Evolutionary conservation across 2,113 vertebrate genomes (phyloP), one percentile per base, ranked within the genome.

Genomic region (Rhipidura dahli): DNA sequence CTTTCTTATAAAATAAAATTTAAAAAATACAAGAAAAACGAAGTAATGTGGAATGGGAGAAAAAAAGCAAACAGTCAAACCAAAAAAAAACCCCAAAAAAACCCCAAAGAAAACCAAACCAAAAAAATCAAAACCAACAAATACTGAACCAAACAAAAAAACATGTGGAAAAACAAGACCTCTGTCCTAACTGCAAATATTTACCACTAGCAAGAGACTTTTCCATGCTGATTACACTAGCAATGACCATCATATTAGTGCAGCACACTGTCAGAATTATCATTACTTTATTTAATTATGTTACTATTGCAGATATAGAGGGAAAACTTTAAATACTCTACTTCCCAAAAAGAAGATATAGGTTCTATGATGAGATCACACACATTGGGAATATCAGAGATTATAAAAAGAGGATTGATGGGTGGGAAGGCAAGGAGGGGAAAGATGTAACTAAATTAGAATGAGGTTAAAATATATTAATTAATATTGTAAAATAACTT

Each of bases 221-320:
- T 54, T 71, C 50, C 39, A 50, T 59, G 70, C 51, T 83, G 78
- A 89, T 83, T 73, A 78, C 20, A 39, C 27, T 15, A 73, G 37
- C 21, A 77, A n/a, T 56, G 28, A 50, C 68, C 83, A 88, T 71
- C 50, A 50, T 20, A 70, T 56, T 87, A 76, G 19, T 45, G 40
- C 42, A 68, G 51, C 28, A 87, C 92, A 93, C 66, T 33, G 60
- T 31, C 54, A 71, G 37, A 68, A 68, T 79, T 72, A 88, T 15
- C 78, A 76, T 30, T 69, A 27, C 45, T 95, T 85, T 75, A 82
- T 83, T 93, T 96, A 90, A 91, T 96, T 83, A 89, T 66, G 18
- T 45, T 72, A 78, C 76, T 92, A 73, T 28, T 72, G 78, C 53
- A 80, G 39, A 69, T 44, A 27, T 35, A 71, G 33, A 73, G 26